Evolutionary conservation across 1,140 invertebrate species (phyloP).

Genomic region (Ceratosolen fusciceps): DNA sequence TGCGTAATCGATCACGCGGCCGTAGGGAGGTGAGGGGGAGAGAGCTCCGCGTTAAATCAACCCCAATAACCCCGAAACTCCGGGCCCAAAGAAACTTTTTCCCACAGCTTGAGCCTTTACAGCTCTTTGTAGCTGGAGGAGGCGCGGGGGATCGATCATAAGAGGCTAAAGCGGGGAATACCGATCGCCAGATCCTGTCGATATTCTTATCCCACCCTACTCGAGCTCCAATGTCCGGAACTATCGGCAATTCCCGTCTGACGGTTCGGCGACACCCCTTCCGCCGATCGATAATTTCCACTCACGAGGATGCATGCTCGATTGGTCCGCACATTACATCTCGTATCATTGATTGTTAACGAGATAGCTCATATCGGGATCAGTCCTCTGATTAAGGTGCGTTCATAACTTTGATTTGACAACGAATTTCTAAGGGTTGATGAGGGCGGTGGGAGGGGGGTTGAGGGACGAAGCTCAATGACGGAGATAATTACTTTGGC

Average conservation of each 20-base stretch:
- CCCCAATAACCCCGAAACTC: background rate
- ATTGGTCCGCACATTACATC: background rate
- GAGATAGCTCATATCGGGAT: background rate
- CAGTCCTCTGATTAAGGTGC: background rate
- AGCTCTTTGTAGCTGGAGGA: background rate
- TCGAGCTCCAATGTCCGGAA: too few relatives aligned
- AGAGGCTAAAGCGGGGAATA: background rate
- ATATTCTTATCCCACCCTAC: background rate
- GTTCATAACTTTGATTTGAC: background rate
- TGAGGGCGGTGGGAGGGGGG: too few relatives aligned
- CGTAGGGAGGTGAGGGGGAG: too few relatives aligned
- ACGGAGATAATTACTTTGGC: too few relatives aligned
- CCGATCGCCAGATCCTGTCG: background rate
- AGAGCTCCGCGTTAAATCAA: conserved; percentile 4
- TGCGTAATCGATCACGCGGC: conserved; percentile 12
- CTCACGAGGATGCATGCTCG: background rate
- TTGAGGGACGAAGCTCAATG: too few relatives aligned
- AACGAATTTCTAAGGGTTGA: too few relatives aligned
- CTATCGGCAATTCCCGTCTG: too few relatives aligned
- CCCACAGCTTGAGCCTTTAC: background rate
- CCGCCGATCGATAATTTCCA: background rate
- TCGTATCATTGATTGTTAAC: background rate
- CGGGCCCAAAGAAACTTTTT: background rate
- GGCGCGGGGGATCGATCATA: background rate
- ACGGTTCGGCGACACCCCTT: background rate